Conservation (phyloP, 2,888 invertebrate species). For the Synergus laeviventris region DNA sequence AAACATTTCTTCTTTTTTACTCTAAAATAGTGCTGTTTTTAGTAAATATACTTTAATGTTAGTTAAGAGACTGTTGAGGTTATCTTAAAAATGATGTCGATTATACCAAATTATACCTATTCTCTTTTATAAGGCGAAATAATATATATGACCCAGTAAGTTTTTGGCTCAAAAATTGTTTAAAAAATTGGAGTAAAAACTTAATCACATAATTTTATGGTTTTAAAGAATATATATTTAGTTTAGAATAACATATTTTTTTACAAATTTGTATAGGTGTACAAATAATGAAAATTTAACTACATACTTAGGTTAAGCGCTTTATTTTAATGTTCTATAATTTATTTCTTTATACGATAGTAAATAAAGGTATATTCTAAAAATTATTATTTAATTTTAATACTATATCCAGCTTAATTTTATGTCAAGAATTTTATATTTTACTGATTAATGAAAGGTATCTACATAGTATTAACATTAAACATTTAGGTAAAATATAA, state of each 20-base stretch:
- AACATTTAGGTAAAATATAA: neutral
- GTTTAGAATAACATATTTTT: neutral
- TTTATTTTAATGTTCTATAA: too few species aligned
- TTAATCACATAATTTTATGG: neutral
- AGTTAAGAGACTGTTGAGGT: neutral
- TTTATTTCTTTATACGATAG: too few species aligned
- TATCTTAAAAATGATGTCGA: neutral
- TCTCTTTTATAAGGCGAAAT: neutral
- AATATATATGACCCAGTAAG: neutral
- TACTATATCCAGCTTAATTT: too few species aligned
- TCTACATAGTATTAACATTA: neutral
- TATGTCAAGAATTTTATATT: too few species aligned
- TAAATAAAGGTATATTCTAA: too few species aligned
- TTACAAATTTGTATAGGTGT: neutral
- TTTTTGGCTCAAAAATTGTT: too few species aligned
- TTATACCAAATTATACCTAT: neutral
- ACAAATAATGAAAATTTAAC: too few species aligned
- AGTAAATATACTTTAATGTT: neutral
- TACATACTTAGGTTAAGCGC: too few species aligned
- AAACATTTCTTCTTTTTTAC: constrained; percentile 9
- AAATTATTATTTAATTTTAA: too few species aligned
- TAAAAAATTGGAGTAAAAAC: neutral
- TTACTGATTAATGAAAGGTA: too few species aligned
- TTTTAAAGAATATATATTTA: neutral
- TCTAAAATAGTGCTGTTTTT: neutral